Percentiles rank a stretch among this genome's conserved stretches.
Conservation (phyloP, 1,140 invertebrate genomes). For the Maniola jurtina region DNA sequence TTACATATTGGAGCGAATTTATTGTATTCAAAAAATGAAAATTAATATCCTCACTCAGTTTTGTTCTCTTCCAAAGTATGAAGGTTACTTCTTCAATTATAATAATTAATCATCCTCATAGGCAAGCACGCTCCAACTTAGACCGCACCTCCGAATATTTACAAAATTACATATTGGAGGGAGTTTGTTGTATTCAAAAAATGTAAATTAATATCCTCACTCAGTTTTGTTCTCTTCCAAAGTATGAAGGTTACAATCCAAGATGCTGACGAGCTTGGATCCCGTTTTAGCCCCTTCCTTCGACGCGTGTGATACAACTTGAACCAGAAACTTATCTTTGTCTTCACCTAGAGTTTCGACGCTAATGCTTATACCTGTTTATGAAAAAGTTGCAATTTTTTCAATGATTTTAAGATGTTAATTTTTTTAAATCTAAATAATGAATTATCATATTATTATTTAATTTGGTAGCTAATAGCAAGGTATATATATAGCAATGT, state of each 20-base stretch:
- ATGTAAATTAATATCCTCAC: slow-evolving; percentile 51
- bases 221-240: slow-evolving; percentile 80
- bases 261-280: slow-evolving; percentile 77
- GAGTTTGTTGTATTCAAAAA: background rate
- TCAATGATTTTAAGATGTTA: too few relatives aligned
- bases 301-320: slow-evolving; percentile 76
- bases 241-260: slow-evolving; percentile 78
- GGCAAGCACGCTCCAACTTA: background rate
- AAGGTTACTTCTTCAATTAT: slow-evolving; percentile 50
- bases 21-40: background rate
- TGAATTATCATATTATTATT: too few relatives aligned
- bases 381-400: too few relatives aligned
- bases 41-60: slow-evolving; percentile 68
- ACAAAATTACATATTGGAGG: too few relatives aligned
- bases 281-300: slow-evolving; percentile 74
- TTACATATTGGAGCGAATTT: too few relatives aligned
- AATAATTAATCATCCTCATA: too few relatives aligned
- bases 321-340: slow-evolving; percentile 74
- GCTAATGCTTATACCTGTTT: slow-evolving; percentile 64
- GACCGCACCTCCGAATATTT: background rate
- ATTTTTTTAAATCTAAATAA: background rate
- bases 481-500: too few relatives aligned
- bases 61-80: slow-evolving; percentile 81
- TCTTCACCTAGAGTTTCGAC: slow-evolving; percentile 65
- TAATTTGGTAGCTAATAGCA: too few relatives aligned